A percentile compares a stretch with the other conserved stretches of the same genome.
phyloP scores from a whole-genome alignment of 2,797 vertebrate species.

The Platyrinchus mystaceus region DNA sequence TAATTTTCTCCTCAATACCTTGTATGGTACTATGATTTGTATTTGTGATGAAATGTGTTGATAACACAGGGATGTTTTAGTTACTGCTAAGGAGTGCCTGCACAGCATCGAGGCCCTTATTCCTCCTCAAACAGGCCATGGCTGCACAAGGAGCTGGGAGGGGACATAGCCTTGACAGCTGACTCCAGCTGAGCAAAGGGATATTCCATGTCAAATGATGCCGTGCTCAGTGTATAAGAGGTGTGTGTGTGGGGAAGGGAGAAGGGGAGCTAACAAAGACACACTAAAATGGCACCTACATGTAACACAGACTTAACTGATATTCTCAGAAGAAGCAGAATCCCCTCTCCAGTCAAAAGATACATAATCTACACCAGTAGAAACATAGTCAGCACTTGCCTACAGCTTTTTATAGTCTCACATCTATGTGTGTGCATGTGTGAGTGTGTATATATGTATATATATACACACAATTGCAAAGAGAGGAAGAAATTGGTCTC shows the following conservation, averaged over 20 bases:
- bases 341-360: not conserved
- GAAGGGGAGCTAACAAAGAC: not conserved
- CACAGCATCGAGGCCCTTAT: not conserved
- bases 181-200: not conserved
- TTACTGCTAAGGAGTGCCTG: not conserved
- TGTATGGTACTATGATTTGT: not conserved
- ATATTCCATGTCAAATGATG: fast-evolving
- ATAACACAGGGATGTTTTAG: not conserved
- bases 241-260: not conserved
- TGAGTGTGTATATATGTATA: fast-evolving
- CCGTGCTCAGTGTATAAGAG: not conserved
- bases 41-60: not conserved
- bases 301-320: not conserved
- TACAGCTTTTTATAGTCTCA: not conserved
- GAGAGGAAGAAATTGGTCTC: not conserved
- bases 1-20: not conserved
- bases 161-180: not conserved
- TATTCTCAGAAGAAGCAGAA: not conserved
- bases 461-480: not conserved
- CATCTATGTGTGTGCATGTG: not conserved
- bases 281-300: fast-evolving
- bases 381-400: not conserved
- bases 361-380: not conserved
- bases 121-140: not conserved
- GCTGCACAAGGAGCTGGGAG: not conserved